Conservation (phyloP, 1,140 invertebrate species). For the Linepithema humile region DNA sequence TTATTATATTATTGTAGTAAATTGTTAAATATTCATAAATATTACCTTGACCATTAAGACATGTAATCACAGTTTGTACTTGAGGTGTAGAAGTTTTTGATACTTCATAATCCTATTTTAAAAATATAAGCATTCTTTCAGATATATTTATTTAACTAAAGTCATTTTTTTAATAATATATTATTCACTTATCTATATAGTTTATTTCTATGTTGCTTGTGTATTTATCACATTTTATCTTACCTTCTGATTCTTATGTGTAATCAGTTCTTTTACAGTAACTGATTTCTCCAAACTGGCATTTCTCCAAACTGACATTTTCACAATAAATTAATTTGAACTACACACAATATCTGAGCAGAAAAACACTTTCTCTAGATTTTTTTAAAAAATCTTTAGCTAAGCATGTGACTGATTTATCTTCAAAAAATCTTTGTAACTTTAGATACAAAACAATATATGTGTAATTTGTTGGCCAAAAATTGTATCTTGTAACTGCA, state of each 20-base stretch:
- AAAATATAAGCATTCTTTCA: not conserved
- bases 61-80: not conserved
- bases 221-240: not conserved
- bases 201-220: not conserved
- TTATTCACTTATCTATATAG: not conserved
- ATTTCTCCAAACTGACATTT: not conserved
- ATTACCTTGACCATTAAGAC: not conserved
- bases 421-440: no score
- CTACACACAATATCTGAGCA: no score
- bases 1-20: not conserved
- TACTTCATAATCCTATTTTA: not conserved
- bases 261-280: not conserved
- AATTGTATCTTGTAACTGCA: no score
- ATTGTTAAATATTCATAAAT: not conserved
- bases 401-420: no score
- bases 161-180: not conserved
- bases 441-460: no score
- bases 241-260: not conserved
- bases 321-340: not conserved
- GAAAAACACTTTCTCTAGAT: no score
- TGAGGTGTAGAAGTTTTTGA: not conserved
- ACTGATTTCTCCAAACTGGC: not conserved
- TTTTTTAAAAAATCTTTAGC: no score
- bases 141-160: not conserved
- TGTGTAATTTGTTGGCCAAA: no score